Percentiles rank a stretch among this genome's conserved stretches.
phyloP scores from a whole-genome alignment of 2,113 vertebrate species.

The Chamaetylas fuelleborni region DNA sequence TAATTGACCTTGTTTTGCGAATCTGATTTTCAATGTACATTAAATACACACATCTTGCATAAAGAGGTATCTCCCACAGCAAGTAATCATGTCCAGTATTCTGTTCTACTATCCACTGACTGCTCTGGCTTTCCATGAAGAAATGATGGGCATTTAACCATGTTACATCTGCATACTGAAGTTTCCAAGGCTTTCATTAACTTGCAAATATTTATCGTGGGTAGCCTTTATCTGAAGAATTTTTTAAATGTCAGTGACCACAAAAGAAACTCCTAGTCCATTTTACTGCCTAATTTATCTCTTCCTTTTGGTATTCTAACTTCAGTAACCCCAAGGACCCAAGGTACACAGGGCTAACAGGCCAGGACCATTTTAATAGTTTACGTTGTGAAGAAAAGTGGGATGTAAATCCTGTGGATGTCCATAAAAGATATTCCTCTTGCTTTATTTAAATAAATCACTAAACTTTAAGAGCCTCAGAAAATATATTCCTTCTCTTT shows the following conservation, averaged over 20 bases:
- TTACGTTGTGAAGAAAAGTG: constrained; percentile 30
- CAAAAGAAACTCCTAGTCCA: constrained; percentile 42
- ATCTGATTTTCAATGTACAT: neutral
- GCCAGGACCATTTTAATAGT: neutral
- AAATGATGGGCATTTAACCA: neutral
- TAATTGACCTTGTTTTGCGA: neutral
- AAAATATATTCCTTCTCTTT: neutral
- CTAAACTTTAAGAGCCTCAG: neutral
- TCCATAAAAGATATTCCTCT: constrained; percentile 9
- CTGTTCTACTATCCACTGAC: neutral
- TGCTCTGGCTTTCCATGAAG: neutral
- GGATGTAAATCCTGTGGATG: neutral
- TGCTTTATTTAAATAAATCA: neutral
- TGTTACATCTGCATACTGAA: neutral
- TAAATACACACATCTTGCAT: neutral
- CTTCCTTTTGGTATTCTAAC: neutral
- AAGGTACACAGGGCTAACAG: constrained; percentile 21
- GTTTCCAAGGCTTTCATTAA: constrained; percentile 49
- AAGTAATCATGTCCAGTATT: neutral
- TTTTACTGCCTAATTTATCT: constrained; percentile 61
- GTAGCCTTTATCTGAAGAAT: constrained; percentile 50
- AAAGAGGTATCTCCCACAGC: neutral
- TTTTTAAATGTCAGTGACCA: constrained; percentile 59
- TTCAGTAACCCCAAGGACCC: constrained; percentile 13
- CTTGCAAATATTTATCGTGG: constrained; percentile 59